A percentile compares a stretch with the other conserved stretches of the same genome.
phyloP scores from a whole-genome alignment of 2,888 invertebrate species.

The Papilio gigon region DNA sequence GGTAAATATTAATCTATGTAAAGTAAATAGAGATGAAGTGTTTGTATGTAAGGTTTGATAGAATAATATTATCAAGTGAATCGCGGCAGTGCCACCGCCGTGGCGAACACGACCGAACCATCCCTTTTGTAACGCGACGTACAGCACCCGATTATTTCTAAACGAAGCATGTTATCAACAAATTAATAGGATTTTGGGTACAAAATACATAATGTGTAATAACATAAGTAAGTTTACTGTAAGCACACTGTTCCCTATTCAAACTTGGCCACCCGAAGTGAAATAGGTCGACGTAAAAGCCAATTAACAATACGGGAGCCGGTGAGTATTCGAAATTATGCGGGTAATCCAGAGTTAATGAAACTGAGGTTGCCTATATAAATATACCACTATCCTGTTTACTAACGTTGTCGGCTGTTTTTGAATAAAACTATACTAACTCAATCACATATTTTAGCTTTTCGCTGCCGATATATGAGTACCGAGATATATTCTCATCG shows the following conservation, averaged over 20 bases:
- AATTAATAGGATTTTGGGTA: not conserved
- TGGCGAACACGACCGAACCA: no score
- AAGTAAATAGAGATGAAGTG: no score
- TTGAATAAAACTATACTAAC: not conserved
- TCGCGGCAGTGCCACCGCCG: not conserved
- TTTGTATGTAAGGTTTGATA: no score
- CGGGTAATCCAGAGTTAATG: conserved; percentile 35
- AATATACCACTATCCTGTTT: conserved; percentile 10
- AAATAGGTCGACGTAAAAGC: conserved; percentile 32
- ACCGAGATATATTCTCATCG: no score
- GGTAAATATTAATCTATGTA: no score
- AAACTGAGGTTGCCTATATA: conserved; percentile 8
- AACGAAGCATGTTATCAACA: not conserved
- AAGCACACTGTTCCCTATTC: conserved; percentile 23
- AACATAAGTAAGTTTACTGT: conserved; percentile 18
- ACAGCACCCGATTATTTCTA: not conserved
- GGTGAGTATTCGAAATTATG: conserved; percentile 33
- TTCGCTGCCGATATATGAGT: no score
- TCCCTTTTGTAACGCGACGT: no score
- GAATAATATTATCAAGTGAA: no score
- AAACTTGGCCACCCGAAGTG: conserved; percentile 26
- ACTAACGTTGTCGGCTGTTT: not conserved
- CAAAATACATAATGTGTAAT: conserved; percentile 17
- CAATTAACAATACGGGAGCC: conserved; percentile 34
- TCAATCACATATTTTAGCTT: no score